Evolutionary conservation across 2,113 vertebrate genomes (phyloP).

Genomic region (Uria aalge): DNA sequence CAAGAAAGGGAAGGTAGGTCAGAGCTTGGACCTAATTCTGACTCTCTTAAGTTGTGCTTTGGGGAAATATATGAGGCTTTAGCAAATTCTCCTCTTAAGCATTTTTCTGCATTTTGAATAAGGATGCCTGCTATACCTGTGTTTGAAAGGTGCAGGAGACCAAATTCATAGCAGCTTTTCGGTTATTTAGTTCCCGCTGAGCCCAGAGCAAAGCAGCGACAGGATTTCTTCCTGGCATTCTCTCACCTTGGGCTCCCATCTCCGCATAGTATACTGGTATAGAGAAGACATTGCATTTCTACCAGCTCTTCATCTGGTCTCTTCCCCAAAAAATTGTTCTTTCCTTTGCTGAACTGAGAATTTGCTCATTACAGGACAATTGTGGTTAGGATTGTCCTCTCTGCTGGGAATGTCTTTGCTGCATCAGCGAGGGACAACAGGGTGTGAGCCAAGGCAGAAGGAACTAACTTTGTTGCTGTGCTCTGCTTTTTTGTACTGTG

Average conservation of each 20-base stretch:
- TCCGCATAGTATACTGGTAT: background rate
- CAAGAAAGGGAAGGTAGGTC: background rate
- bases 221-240: background rate
- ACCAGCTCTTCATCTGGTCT: background rate
- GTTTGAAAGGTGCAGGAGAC: background rate
- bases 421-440: background rate
- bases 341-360: background rate
- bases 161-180: background rate
- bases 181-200: background rate
- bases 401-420: background rate
- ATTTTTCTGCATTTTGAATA: background rate
- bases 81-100: background rate
- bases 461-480: background rate
- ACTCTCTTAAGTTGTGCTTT: background rate
- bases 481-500: background rate
- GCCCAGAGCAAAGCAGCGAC: background rate
- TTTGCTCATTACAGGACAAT: background rate
- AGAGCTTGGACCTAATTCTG: background rate
- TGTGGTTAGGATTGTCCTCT: background rate
- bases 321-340: background rate
- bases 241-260: background rate
- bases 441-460: background rate
- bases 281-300: background rate
- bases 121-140: background rate
- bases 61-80: background rate